Evolutionary conservation across 2,113 vertebrate genomes (phyloP), one percentile per base, ranked within the genome.

Genomic region (Glareola pratincola): DNA sequence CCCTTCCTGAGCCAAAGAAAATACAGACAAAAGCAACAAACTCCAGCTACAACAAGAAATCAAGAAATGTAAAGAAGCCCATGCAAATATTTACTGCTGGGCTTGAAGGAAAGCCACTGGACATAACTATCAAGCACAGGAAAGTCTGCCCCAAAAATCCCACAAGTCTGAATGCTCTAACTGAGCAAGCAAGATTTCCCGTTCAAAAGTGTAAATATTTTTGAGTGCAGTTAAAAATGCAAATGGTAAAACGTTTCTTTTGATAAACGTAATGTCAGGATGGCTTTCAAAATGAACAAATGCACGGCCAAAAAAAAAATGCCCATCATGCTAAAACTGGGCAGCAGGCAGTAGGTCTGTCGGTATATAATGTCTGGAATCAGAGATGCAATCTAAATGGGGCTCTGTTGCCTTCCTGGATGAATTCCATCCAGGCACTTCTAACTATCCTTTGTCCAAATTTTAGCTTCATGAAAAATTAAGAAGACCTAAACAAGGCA

Each of bases 61-160:
- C 16, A 88, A 84, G 66, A 85, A 68, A 87, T 57, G n/a, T 87
- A 93, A 88, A 95, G 79, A 86, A 93, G 8, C n/a, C 75, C 60
- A 64, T 81, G 41, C 27, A 95, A 88, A 81, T 71, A 76, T 85
- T 94, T 93, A 79, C 74, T 86, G 51, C 45, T 92, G 29, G 72
- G 14, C 23, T 78, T 91, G 95, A 92, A 91, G 60, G 69, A 39
- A 84, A 88, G 41, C 53, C 66, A 54, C 62, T 75, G 57, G 79
- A 79, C 45, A 36, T 41, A 74, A 53, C 47, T 73, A 41, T 59
- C 29, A 60, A 78, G 85, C 29, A 27, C 0, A 0, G 71, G 60
- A 82, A 94, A 72, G 30, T 73, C 80, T 82, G 41, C 32, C 54
- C 56, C 20, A 4, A 90, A 89, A 82, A 75, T 72, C 83, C 72